Evolutionary conservation across 2,888 invertebrate species (phyloP).

Genomic region (Thera britannica): DNA sequence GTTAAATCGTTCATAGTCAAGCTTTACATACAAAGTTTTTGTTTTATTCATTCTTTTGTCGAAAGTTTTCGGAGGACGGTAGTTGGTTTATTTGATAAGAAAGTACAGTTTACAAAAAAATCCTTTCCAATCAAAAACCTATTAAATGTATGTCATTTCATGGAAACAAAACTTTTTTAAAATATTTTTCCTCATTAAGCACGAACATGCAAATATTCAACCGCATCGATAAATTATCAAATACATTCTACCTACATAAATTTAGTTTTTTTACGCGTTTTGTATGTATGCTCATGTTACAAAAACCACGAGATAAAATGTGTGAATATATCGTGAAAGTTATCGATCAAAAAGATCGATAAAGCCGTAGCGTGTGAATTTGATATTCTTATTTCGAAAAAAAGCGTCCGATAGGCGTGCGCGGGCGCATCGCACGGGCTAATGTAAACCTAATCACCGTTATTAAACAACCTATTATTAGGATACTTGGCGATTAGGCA

Average conservation of each 20-base stretch:
- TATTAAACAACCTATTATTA: constrained; percentile 65
- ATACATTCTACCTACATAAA: constrained; percentile 16
- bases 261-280: constrained; percentile 23
- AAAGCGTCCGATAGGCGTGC: constrained; percentile 48
- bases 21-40: neutral
- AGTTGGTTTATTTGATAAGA: neutral
- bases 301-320: constrained; percentile 39
- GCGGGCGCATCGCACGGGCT: constrained; percentile 60
- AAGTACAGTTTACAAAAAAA: neutral
- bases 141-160: too few relatives aligned
- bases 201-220: constrained; percentile 23
- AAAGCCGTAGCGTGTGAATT: constrained; percentile 51
- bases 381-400: constrained; percentile 46
- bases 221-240: constrained; percentile 23
- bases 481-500: constrained; percentile 49
- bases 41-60: neutral
- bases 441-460: constrained; percentile 72
- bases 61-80: neutral
- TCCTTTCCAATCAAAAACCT: too few relatives aligned
- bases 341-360: constrained; percentile 52
- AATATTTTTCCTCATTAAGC: constrained; percentile 6
- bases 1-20: constrained; percentile 11
- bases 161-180: too few relatives aligned
- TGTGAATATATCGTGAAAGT: constrained; percentile 56
- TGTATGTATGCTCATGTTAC: constrained; percentile 33